A percentile compares a stretch with the other conserved stretches of the same genome.
Conservation (phyloP, 2,888 invertebrate genomes). For the Muscina levida region DNA sequence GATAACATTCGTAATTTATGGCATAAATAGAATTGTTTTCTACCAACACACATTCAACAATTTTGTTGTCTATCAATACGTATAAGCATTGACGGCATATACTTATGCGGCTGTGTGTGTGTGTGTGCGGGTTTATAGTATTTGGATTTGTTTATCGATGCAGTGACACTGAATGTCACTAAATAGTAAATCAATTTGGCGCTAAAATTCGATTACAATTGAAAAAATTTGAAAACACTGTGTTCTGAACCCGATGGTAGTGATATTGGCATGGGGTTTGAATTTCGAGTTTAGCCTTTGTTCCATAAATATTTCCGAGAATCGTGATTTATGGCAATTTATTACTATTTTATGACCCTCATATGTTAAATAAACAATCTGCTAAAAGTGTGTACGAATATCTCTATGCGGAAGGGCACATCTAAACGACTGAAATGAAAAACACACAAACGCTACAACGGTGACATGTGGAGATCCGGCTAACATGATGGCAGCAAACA, state of each 20-base stretch:
- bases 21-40: slow-evolving; percentile 63
- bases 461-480: too few relatives aligned
- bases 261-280: slow-evolving; percentile 24
- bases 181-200: slow-evolving; percentile 64
- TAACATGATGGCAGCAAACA: too few relatives aligned
- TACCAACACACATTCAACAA: slow-evolving; percentile 23
- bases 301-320: slow-evolving; percentile 40
- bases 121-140: neutral
- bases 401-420: too few relatives aligned
- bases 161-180: slow-evolving; percentile 62
- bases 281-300: slow-evolving; percentile 19
- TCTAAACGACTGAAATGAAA: too few relatives aligned
- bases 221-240: slow-evolving; percentile 54
- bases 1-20: slow-evolving; percentile 68
- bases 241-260: slow-evolving; percentile 5
- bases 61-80: neutral
- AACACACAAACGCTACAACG: too few relatives aligned
- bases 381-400: slow-evolving; percentile 11
- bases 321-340: slow-evolving; percentile 58
- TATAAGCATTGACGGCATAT: slow-evolving; percentile 1
- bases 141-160: slow-evolving; percentile 45
- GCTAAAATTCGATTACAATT: slow-evolving; percentile 62
- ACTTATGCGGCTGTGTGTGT: neutral
- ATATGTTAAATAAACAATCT: slow-evolving; percentile 50
- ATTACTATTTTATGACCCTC: slow-evolving; percentile 59